These are phyloP conservation scores for Nymphalis io DNA, from an alignment of 1,140 invertebrate genomes.

Conservation along the genomic window DNA sequence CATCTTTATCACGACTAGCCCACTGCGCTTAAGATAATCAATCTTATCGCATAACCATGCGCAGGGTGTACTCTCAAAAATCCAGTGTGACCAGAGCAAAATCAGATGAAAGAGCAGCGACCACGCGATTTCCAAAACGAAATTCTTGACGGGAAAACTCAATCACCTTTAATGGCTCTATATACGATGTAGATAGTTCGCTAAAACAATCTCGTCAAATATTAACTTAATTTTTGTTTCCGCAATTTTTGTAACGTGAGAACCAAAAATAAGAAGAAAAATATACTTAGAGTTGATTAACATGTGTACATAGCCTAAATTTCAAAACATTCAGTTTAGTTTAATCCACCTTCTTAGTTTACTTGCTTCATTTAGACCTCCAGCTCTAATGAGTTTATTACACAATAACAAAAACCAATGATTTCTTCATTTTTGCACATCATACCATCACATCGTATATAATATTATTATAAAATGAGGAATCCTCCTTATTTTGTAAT, in stretches of 20 bases:
- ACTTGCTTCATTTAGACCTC: conserved; percentile 38
- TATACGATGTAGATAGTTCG: no score
- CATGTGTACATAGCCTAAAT: conserved; percentile 42
- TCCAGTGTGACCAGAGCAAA: no score
- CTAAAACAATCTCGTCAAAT: not conserved
- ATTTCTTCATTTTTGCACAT: conserved; percentile 37
- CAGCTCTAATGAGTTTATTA: conserved; percentile 43
- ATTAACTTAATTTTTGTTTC: conserved; percentile 17
- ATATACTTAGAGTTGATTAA: conserved; percentile 37
- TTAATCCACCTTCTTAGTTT: conserved; percentile 50
- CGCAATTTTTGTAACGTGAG: conserved; percentile 26
- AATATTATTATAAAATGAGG: conserved; percentile 28
- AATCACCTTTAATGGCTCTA: no score
- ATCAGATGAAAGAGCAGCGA: no score
- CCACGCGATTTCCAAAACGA: no score
- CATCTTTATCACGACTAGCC: no score
- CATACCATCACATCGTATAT: conserved; percentile 20
- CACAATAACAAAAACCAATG: conserved; percentile 34
- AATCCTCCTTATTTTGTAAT: no score
- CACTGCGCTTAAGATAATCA: no score
- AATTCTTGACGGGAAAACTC: no score
- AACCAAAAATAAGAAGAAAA: conserved; percentile 22
- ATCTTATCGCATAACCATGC: no score
- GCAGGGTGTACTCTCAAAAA: no score
- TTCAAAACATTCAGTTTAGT: conserved; percentile 46